Base-by-base conservation (phyloP, 1,140 invertebrate species). In the Bombus superbus region DNA sequence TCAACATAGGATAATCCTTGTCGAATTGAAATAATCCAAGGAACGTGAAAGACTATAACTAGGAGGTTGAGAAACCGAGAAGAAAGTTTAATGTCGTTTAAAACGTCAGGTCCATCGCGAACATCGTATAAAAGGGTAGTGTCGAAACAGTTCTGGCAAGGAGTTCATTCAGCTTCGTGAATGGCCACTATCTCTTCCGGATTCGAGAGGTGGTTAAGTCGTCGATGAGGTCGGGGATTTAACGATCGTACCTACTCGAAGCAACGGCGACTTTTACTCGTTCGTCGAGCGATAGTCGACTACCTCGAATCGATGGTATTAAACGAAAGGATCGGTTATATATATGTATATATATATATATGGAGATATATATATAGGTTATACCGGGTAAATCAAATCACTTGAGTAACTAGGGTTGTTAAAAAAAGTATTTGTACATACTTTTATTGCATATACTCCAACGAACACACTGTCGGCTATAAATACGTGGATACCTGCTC, bases 131-230 rank as follows among this genome's bases (percentile, higher is more conserved):
- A 79, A 68, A 72, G 77, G 35, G n/a, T 78, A 72, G 11, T 53
- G 74, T 86, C 89, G 89, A 90, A 88, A 91, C 89, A 91, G 81
- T 88, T 57, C 71, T 59, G 18, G 69, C 57, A 81, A 79, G 53
- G 35, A 86, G 89, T 86, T 91, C 86, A 90, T 90, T 91, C 86
- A 86, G 81, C 68, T 59, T 66, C 25, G 62, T 82, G 86, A 91
- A 91, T 90, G 81, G 86, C 89, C 71, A 82, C 86, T 90, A 90
- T 91, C 89, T 90, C 86, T 82, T 88, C 86, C 64, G 80, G 71
- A 66, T 89, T 86, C 86, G 76, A 69, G 89, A 35, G 83, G 66
- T 75, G 86, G 89, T 86, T 87, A 90, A 90, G 83, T 86, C 86
- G 88, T 86, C 89, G 86, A 90, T 86, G 86, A 90, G 80, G 76